Conservation (phyloP, 2,113 vertebrate genomes). For the Daphoenositta chrysoptera region DNA sequence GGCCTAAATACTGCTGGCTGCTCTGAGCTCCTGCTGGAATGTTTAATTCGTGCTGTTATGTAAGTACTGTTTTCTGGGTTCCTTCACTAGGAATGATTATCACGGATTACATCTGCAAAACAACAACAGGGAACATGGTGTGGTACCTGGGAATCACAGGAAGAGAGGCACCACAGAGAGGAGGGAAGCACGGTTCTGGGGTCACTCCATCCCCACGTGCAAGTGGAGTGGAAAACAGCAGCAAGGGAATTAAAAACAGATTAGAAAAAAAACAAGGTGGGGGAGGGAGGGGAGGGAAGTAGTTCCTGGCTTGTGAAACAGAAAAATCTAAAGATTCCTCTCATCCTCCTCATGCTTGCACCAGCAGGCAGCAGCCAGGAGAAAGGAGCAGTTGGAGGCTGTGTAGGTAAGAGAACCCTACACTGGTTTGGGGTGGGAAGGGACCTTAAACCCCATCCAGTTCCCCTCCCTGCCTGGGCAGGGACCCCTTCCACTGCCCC, state of each 20-base stretch:
- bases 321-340: background rate
- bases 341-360: background rate
- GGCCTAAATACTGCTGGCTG: background rate
- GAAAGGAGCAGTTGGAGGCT: background rate
- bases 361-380: background rate
- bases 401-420: background rate
- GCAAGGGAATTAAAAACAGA: background rate
- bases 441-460: background rate
- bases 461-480: rapidly evolving
- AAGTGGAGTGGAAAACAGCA: background rate
- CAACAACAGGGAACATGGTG: rapidly evolving
- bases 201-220: background rate
- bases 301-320: background rate
- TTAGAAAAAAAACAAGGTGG: background rate
- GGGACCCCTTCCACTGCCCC: rapidly evolving
- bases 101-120: background rate
- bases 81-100: background rate
- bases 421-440: background rate
- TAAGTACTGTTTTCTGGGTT: background rate
- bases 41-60: background rate
- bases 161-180: background rate
- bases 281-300: background rate
- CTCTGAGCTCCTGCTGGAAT: background rate
- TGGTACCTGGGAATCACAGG: background rate
- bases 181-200: background rate